These are phyloP conservation scores for Horisme vitalbata DNA, from an alignment of 2,888 invertebrate species.

Conservation along the genomic window DNA sequence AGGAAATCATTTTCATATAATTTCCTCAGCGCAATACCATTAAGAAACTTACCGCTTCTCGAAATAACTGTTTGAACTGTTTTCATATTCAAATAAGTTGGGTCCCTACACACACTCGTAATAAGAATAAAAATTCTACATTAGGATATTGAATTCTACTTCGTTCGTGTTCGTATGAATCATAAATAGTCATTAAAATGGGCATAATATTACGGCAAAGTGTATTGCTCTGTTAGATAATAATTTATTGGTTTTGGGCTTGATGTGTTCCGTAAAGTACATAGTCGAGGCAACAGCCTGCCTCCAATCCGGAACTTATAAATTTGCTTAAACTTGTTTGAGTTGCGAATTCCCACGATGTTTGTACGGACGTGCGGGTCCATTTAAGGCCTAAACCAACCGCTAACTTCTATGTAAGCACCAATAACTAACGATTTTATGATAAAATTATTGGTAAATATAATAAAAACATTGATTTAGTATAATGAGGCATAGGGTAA, in stretches of 20 bases:
- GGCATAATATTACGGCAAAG: slow-evolving; percentile 24
- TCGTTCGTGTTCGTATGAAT: slow-evolving; percentile 35
- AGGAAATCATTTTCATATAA: slow-evolving; percentile 57
- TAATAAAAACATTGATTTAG: slow-evolving; percentile 24
- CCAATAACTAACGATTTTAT: slow-evolving; percentile 59
- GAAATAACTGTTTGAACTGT: slow-evolving; percentile 46
- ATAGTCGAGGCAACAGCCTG: slow-evolving; percentile 53
- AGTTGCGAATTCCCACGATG: slow-evolving; percentile 74
- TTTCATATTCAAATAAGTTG: slow-evolving; percentile 46
- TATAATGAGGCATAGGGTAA: slow-evolving; percentile 7
- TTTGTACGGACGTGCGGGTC: slow-evolving; percentile 79
- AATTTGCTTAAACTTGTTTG: slow-evolving; percentile 80
- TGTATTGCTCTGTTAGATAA: slow-evolving; percentile 26
- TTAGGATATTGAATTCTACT: slow-evolving; percentile 37
- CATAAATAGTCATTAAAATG: slow-evolving; percentile 27
- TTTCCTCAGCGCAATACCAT: slow-evolving; percentile 45
- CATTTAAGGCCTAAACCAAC: slow-evolving; percentile 73
- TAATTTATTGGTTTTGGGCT: slow-evolving; percentile 29
- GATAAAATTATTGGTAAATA: slow-evolving; percentile 47
- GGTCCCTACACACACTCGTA: slow-evolving; percentile 17
- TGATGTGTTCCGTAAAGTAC: slow-evolving; percentile 29
- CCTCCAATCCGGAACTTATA: slow-evolving; percentile 73
- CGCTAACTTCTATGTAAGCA: slow-evolving; percentile 65
- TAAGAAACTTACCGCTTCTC: slow-evolving; percentile 43
- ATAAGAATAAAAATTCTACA: slow-evolving; percentile 33